phyloP scores from a whole-genome alignment of 2,797 vertebrate species.

The Fundulus diaphanus region DNA sequence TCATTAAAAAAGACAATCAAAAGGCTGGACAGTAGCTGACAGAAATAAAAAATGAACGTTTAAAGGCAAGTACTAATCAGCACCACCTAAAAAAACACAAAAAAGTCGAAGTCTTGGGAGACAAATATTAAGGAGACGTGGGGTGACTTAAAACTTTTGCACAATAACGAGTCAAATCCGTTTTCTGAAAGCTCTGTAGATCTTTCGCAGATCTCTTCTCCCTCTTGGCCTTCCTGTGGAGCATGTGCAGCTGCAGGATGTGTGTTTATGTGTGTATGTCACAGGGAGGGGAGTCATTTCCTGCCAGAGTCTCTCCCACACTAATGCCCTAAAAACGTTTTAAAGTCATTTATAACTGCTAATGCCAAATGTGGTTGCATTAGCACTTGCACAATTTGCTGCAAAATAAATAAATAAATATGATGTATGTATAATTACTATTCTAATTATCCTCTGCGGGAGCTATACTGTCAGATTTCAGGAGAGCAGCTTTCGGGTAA shows the following conservation, averaged over 20 bases:
- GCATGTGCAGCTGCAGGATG: conserved; percentile 58
- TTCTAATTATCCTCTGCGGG: not conserved
- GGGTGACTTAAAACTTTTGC: not conserved
- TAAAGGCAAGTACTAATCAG: not conserved
- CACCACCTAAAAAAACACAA: not conserved
- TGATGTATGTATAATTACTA: not conserved
- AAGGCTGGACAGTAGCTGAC: too few species aligned
- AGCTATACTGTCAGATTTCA: not conserved
- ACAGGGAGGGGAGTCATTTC: conserved; percentile 58
- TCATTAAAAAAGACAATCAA: too few species aligned
- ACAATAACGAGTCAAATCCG: not conserved
- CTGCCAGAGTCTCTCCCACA: conserved; percentile 49
- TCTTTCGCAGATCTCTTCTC: not conserved
- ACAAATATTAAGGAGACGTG: not conserved
- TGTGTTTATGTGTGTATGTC: conserved; percentile 28
- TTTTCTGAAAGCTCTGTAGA: conserved; percentile 8
- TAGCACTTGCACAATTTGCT: conserved; percentile 1
- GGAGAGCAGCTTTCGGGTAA: not conserved
- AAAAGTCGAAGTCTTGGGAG: not conserved
- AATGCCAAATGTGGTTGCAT: conserved; percentile 10
- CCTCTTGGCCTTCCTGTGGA: conserved; percentile 30
- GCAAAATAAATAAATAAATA: not conserved
- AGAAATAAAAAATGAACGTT: too few species aligned
- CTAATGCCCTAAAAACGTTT: conserved; percentile 19
- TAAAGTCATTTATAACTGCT: not conserved